Base-by-base conservation (phyloP, 2,113 vertebrate genomes). In the Meleagris gallopavo region DNA sequence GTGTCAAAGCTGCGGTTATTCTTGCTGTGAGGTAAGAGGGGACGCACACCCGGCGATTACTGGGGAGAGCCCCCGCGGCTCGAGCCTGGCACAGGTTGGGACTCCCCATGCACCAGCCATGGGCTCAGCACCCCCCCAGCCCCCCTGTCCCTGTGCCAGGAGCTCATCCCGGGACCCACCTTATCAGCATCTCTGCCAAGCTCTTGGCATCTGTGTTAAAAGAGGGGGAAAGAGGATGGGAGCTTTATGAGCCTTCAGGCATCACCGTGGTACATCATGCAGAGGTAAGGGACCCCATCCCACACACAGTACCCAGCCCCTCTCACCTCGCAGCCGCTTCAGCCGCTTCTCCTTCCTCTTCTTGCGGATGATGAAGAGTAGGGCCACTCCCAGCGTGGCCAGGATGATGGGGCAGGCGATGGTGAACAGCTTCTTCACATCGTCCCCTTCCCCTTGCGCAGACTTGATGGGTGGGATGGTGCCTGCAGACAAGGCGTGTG, bases 1-100 rank as follows among this genome's bases (percentile, higher is more conserved):
- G 99, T 99, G 97, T 99, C 99, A 73, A 99, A 99, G 96, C 99
- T 99, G 94, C 99, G 98, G 97, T 99, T 99, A 94, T 99, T 99
- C 98, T 99, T 99, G 98, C 99, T 99, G 97, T 93, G 96, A 97
- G 96, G 94, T 89, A 94, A 97, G 80, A 96, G 85, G 88, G 96
- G 83, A 81, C 60, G 83, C 77, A 94, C 83, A 66, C 45, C 96
- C 18, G 48, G 52, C 87, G 1, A 24, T 94, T 90, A 95, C 92
- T 3, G 66, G 77, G 45, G 48, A 80, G 61, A 70, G 80, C 76
- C 89, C 76, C 43, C 1, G 80, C 0, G 4, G 65, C 91, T 71
- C 95, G 18, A 19, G 91, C 75, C 57, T 8, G 9, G n/a, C 29
- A 40, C 3, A 36, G 86, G 55, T 74, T 16, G n/a, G 69, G 87